Percentiles rank a stretch among this genome's conserved stretches.
phyloP scores from a whole-genome alignment of 2,113 vertebrate genomes.

The Henicopernis longicauda region DNA sequence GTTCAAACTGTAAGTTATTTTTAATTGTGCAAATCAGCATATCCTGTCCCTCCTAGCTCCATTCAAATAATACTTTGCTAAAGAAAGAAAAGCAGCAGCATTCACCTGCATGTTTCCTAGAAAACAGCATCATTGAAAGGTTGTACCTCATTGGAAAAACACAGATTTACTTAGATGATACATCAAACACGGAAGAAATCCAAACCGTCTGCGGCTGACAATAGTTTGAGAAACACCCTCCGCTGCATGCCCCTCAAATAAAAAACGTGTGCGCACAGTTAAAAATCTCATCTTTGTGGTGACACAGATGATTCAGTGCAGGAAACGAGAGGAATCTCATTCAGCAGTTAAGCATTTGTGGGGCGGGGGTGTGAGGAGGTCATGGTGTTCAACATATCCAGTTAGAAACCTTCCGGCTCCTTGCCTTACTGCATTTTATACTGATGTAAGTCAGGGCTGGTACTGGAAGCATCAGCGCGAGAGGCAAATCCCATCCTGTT shows the following conservation, averaged over 20 bases:
- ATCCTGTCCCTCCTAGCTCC: not conserved
- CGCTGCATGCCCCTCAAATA: conserved; percentile 11
- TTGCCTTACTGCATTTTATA: not conserved
- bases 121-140: not conserved
- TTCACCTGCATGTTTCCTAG: conserved; percentile 18
- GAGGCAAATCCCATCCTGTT: not conserved
- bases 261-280: conserved; percentile 21
- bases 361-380: conserved; percentile 31
- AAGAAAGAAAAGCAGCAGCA: not conserved
- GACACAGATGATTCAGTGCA: conserved; percentile 61
- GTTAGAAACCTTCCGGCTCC: not conserved
- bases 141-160: not conserved
- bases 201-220: not conserved
- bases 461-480: not conserved
- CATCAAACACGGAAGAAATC: conserved; percentile 31
- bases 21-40: conserved; percentile 28
- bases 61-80: conserved; percentile 5
- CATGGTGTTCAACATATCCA: conserved; percentile 15
- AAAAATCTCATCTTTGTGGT: conserved; percentile 59
- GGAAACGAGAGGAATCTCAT: conserved; percentile 43
- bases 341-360: conserved; percentile 34
- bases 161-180: conserved; percentile 3
- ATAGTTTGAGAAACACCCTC: conserved; percentile 50
- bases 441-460: not conserved
- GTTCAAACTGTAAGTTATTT: conserved; percentile 20